phyloP scores from a whole-genome alignment of 2,888 invertebrate genomes.

The Brachynemurus nebulosus region DNA sequence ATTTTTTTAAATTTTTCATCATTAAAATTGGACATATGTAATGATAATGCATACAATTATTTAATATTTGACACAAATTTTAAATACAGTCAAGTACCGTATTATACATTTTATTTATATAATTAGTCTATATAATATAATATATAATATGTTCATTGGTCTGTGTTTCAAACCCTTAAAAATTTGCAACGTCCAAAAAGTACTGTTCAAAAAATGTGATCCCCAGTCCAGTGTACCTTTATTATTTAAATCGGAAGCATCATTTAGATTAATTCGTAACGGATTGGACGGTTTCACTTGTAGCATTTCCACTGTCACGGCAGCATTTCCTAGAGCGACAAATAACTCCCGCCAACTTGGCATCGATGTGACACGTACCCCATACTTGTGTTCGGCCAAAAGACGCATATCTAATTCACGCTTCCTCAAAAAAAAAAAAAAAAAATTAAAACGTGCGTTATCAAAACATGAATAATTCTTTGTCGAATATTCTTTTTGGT shows the following conservation, averaged over 20 bases:
- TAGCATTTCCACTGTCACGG: constrained; percentile 51
- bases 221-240: constrained; percentile 35
- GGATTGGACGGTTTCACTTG: constrained; percentile 49
- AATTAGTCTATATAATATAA: too few species aligned
- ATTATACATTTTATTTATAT: too few species aligned
- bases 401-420: constrained; percentile 47
- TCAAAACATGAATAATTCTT: too few species aligned
- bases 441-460: not conserved
- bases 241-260: constrained; percentile 33
- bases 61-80: too few species aligned
- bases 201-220: not conserved
- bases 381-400: constrained; percentile 55
- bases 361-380: constrained; percentile 37
- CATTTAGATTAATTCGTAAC: constrained; percentile 38
- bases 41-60: too few species aligned
- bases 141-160: too few species aligned
- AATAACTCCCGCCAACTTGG: constrained; percentile 40
- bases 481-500: too few species aligned
- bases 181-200: too few species aligned
- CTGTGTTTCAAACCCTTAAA: too few species aligned
- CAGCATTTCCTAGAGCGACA: constrained; percentile 47
- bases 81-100: too few species aligned
- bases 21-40: too few species aligned
- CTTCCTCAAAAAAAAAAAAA: constrained; percentile 29
- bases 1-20: too few species aligned